Evolutionary conservation across 2,113 vertebrate species (phyloP).

Genomic region (Blennius ocellaris): DNA sequence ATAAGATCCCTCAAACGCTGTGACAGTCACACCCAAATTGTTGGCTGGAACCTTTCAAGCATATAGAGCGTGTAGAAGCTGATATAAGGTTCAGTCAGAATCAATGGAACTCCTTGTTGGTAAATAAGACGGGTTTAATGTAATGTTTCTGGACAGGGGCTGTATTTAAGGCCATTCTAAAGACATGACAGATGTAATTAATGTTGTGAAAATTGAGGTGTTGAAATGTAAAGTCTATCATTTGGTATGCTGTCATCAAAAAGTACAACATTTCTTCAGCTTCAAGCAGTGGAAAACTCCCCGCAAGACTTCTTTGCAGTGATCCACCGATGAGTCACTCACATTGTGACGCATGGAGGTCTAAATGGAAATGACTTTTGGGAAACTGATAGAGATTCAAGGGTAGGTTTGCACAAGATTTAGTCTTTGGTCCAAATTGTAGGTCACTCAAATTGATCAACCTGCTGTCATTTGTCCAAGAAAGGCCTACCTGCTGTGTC

Average conservation of each 20-base stretch:
- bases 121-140: conserved; percentile 16
- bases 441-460: conserved; percentile 1
- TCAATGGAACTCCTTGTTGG: conserved; percentile 11
- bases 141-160: neutral
- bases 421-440: conserved; percentile 17
- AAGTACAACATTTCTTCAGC: conserved; percentile 57
- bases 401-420: conserved; percentile 29
- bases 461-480: conserved; percentile 23
- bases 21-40: conserved; percentile 59
- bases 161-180: conserved; percentile 1
- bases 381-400: conserved; percentile 41
- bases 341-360: conserved; percentile 58
- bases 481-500: conserved; percentile 55
- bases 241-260: conserved; percentile 54
- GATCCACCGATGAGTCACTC: conserved; percentile 65
- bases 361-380: conserved; percentile 33
- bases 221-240: conserved; percentile 20
- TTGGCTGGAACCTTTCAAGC: conserved; percentile 39
- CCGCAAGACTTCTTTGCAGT: conserved; percentile 40
- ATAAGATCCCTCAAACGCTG: conserved; percentile 40
- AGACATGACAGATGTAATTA: conserved; percentile 8
- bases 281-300: conserved; percentile 43
- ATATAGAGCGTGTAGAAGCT: conserved; percentile 13
- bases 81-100: conserved; percentile 23
- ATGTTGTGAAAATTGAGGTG: conserved; percentile 5